Base-by-base conservation (phyloP, 64 coral and sea anemone species). In the Hydrozoanthus tunicans region DNA sequence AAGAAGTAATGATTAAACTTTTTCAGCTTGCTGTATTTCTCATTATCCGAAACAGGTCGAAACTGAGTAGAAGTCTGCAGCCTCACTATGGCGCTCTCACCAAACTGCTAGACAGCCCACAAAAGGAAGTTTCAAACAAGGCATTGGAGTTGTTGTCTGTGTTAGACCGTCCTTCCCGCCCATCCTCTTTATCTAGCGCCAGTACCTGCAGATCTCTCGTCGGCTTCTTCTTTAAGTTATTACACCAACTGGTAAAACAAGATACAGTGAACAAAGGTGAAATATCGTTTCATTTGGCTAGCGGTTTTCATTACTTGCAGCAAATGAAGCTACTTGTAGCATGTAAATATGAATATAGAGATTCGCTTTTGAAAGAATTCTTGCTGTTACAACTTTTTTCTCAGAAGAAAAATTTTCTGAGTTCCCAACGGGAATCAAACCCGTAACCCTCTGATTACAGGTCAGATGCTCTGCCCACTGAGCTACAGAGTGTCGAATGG, bases 151-250 rank as follows among this genome's bases (percentile, higher is more conserved):
- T 88, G 69, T 73, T 88, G 43, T 58, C 51, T 88, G 84, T 32
- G 8, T 14, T 88, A 24, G 68, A 88, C 32, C 53, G 56, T 59
- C 69, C 84, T 24, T 74, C 84, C 24, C 11, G 20, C 17, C 56
- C 69, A 61, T 88, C 84, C 27, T 67, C 69, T 1, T 75, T 88
- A 73, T 88, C 84, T 20, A 74, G 84, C 60, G 84, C 69, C 5
- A 88, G 69, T 61, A 75, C 70, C 52, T 88, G 84, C 25, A 88
- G 84, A 75, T 88, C 84, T 72, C 53, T 88, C 14, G 70, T 74
- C 56, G 6, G 55, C 69, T 88, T 43, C 23, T 88, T 88, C 56
- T 88, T 88, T 25, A 88, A 73, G 11, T 58, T 88, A 59, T 71
- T 88, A 25, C 84, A 88, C 74, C 68, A 88, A 24, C 56, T 88